Base-by-base conservation (phyloP, 2,797 vertebrate genomes). In the Scolopax bukidnonensis region DNA sequence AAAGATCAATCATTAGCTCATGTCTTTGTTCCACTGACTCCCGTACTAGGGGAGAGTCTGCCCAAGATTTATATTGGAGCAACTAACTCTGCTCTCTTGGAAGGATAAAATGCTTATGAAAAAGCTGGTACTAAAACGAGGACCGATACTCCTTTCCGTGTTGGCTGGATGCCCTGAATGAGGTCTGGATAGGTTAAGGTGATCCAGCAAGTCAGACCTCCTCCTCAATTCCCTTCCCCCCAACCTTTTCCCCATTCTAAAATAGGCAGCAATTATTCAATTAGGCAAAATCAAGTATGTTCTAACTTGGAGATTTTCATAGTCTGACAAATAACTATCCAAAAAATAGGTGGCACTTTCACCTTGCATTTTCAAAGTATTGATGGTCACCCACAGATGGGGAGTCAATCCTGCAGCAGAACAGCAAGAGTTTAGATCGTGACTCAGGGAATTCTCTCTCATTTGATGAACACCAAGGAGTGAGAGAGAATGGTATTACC, bases 401-500 rank as follows among this genome's bases (percentile, higher is more conserved):
- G 4, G 38, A 36, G 84, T 15, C 81, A 70, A 17, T 2, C 50
- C 70, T n/a, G 9, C 1, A 59, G 36, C 28, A 86, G 43, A 68
- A 74, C 41, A 14, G 16, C 12, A 14, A 7, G 25, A 30, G 61
- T 30, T 78, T 64, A 82, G 73, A 64, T 28, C 33, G 8, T 27
- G 57, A 54, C 8, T 76, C 76, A 57, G 53, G 77, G 77, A 73
- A 59, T 28, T 78, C 74, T 73, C 84, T 63, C 28, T 8, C 64
- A 30, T 63, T 15, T 64, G 53, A 75, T 32, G 78, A 77, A 68
- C 88, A 77, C 57, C 69, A 41, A 15, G 60, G 84, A 90, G 83
- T 82, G 93, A 87, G 11, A 36, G 32, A 59, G 67, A 84, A 88
- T 18, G 30, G 70, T 18, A 88, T 51, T 27, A 77, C 70, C 80